A percentile compares a stretch with the other conserved stretches of the same genome.
These are phyloP conservation scores for Eucidaris tribuloides DNA, from an alignment of 35 echinoderm and acorn worm species.

Conservation along the genomic window DNA sequence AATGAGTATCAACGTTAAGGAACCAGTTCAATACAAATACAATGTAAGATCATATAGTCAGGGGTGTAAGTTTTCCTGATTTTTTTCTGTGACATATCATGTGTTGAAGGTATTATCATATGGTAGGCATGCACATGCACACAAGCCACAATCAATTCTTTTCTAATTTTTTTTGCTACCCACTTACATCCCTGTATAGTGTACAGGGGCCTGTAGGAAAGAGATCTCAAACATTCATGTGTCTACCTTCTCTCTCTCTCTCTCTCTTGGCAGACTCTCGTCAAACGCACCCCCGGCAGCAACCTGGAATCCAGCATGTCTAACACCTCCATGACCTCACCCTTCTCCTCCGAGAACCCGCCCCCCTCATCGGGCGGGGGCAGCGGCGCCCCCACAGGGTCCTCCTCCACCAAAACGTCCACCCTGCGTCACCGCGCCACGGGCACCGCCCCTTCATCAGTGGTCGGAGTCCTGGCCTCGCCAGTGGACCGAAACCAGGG, in stretches of 20 bases:
- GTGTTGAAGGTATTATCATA: no score
- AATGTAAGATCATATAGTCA: no score
- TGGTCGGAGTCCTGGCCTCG: constrained; percentile 37
- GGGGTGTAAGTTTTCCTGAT: no score
- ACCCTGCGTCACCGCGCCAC: constrained; percentile 13
- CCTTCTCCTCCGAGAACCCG: constrained; percentile 61
- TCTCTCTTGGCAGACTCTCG: constrained; percentile 52
- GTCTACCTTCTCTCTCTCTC: not conserved
- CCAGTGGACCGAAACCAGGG: constrained; percentile 46
- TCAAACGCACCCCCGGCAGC: constrained; percentile 86
- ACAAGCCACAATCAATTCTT: no score
- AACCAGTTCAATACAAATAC: no score
- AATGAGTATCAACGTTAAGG: no score
- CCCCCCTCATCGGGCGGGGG: constrained; percentile 26
- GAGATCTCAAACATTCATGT: no score
- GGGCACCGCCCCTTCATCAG: constrained; percentile 13
- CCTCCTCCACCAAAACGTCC: not conserved
- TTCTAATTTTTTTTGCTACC: not conserved
- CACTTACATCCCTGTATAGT: no score
- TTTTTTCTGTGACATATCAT: no score
- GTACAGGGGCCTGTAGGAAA: no score
- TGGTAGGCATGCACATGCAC: no score
- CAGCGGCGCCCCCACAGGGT: not conserved
- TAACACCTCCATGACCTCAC: constrained; percentile 63
- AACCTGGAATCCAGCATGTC: constrained; percentile 93